These are phyloP conservation scores for Datnioides undecimradiatus DNA, from an alignment of 2,113 vertebrate genomes.

Conservation along the genomic window DNA sequence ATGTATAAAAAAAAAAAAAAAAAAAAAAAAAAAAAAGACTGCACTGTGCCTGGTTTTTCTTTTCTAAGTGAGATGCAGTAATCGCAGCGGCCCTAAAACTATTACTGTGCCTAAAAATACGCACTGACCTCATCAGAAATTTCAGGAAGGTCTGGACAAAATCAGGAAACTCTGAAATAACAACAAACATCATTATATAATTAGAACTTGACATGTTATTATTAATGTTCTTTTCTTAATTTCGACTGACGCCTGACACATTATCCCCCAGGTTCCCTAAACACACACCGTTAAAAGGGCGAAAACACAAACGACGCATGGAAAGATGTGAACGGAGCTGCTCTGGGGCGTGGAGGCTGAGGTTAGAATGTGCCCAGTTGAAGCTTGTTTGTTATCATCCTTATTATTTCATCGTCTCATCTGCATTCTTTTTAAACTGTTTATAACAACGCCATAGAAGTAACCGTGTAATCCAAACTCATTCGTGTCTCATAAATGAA, in stretches of 20 bases:
- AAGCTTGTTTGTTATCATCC: background rate
- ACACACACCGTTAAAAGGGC: background rate
- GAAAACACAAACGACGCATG: background rate
- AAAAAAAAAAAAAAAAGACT: too few relatives aligned
- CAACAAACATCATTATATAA: background rate
- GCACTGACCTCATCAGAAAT: background rate
- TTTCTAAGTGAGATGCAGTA: background rate
- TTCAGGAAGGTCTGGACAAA: conserved; percentile 27
- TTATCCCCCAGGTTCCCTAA: background rate
- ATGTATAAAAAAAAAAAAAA: too few relatives aligned
- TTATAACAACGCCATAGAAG: background rate
- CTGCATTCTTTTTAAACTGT: background rate
- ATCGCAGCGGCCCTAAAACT: background rate
- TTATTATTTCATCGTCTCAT: background rate
- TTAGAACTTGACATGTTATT: background rate
- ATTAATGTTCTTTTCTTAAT: conserved; percentile 1
- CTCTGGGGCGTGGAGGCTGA: background rate
- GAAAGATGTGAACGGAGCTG: background rate
- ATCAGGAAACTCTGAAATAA: conserved; percentile 35
- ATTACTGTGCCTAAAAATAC: background rate
- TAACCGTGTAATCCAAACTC: conserved; percentile 7
- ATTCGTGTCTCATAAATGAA: background rate
- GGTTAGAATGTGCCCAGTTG: background rate
- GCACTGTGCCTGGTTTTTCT: background rate
- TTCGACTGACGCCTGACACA: background rate